These are phyloP conservation scores for Parazoanthus darwini DNA, from an alignment of 92 coral and sea anemone genomes.

Conservation along the genomic window DNA sequence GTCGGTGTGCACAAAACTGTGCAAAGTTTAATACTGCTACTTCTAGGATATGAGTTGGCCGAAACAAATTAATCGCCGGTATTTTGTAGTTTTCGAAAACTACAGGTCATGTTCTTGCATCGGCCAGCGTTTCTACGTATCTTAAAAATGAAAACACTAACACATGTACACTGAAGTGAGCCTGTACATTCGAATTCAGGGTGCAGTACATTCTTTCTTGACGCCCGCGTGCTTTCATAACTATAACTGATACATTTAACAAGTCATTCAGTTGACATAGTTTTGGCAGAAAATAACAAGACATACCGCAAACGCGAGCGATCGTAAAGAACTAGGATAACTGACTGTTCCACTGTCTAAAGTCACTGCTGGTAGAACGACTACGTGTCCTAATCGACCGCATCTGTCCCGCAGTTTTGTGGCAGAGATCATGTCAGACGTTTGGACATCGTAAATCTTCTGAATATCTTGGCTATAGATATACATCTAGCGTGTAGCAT, in stretches of 20 bases:
- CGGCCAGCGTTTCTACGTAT: background rate
- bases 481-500: constrained; percentile 19
- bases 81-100: background rate
- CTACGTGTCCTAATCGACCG: background rate
- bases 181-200: too few relatives aligned
- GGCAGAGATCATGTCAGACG: background rate
- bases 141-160: too few relatives aligned
- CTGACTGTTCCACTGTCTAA: background rate
- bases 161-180: too few relatives aligned
- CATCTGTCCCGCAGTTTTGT: background rate
- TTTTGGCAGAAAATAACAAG: background rate
- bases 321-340: background rate
- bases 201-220: too few relatives aligned
- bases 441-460: background rate
- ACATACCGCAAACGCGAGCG: background rate
- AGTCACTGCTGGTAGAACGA: background rate
- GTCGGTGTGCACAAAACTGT: background rate
- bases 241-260: too few relatives aligned
- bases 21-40: too few relatives aligned
- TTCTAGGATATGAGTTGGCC: too few relatives aligned
- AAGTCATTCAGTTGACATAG: background rate
- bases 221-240: too few relatives aligned
- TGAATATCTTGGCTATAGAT: constrained; percentile 8
- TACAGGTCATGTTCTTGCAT: background rate
- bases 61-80: too few relatives aligned